These are phyloP conservation scores for Smutsia temminckii DNA, from an alignment of 2,797 vertebrate species.

Conservation along the genomic window DNA sequence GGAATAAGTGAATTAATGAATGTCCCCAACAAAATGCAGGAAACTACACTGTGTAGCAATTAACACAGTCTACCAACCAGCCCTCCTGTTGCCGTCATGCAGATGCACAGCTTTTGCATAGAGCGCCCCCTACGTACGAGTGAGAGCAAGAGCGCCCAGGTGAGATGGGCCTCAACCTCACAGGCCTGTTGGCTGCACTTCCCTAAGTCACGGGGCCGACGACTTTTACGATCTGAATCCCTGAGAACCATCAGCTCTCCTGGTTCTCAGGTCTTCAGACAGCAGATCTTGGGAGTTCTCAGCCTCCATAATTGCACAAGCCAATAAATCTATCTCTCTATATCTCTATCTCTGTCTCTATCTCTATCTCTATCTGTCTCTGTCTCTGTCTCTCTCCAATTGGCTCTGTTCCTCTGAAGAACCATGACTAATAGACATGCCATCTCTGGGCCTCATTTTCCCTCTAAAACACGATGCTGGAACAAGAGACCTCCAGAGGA, in stretches of 20 bases:
- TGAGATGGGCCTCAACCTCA: neutral
- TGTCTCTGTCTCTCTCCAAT: neutral
- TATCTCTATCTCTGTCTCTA: neutral
- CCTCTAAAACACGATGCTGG: neutral
- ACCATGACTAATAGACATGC: neutral
- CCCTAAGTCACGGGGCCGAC: neutral
- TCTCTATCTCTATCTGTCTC: too few species aligned
- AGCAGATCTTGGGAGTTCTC: neutral
- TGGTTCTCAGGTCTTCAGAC: neutral
- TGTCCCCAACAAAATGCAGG: neutral
- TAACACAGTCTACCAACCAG: neutral
- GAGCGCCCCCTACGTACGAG: rapidly evolving
- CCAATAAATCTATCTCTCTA: neutral
- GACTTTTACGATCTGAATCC: neutral
- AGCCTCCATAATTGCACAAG: neutral
- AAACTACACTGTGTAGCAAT: neutral
- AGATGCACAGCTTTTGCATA: neutral
- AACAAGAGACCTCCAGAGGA: neutral
- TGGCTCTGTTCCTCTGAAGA: neutral
- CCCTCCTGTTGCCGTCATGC: neutral
- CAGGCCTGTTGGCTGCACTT: neutral
- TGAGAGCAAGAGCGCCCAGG: neutral
- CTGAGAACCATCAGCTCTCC: neutral
- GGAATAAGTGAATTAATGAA: neutral
- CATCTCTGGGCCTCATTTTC: neutral